A percentile compares a stretch with the other conserved stretches of the same genome.
These are phyloP conservation scores for Geodia barretti DNA, from an alignment of 37 sponge, comb jelly and placozoan species.

Conservation along the genomic window DNA sequence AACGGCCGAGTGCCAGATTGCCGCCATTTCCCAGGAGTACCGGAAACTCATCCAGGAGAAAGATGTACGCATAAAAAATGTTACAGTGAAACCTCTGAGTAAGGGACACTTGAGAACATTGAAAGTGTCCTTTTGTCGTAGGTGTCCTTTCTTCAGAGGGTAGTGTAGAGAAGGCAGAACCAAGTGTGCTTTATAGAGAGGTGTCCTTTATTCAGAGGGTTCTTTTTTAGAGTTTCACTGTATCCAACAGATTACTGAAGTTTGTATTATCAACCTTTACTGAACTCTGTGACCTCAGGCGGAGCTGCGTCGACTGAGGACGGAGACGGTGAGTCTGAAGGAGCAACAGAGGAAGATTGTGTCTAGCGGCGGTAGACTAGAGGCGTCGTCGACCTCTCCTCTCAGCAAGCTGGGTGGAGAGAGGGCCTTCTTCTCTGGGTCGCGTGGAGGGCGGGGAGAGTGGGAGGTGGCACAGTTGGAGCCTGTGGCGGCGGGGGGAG, in stretches of 20 bases:
- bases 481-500: not conserved
- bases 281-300: too few species aligned
- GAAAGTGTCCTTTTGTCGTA: too few species aligned
- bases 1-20: slow-evolving; percentile 84
- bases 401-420: slow-evolving; percentile 14
- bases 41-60: slow-evolving; percentile 66
- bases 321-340: slow-evolving; percentile 39
- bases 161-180: too few species aligned
- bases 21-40: slow-evolving; percentile 81
- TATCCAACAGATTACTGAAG: too few species aligned
- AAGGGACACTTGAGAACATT: too few species aligned
- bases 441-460: not conserved
- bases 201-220: too few species aligned
- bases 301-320: slow-evolving; percentile 49
- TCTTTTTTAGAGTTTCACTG: too few species aligned
- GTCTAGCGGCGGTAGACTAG: not conserved
- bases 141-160: too few species aligned
- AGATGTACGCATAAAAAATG: too few species aligned
- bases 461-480: not conserved
- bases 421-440: not conserved
- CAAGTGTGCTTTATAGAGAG: too few species aligned
- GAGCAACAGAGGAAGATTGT: slow-evolving; percentile 37
- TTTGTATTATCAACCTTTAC: too few species aligned
- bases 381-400: slow-evolving; percentile 5
- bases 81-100: too few species aligned